Evolutionary conservation across 1,140 invertebrate species (phyloP).

Genomic region (Drosophila pachea): DNA sequence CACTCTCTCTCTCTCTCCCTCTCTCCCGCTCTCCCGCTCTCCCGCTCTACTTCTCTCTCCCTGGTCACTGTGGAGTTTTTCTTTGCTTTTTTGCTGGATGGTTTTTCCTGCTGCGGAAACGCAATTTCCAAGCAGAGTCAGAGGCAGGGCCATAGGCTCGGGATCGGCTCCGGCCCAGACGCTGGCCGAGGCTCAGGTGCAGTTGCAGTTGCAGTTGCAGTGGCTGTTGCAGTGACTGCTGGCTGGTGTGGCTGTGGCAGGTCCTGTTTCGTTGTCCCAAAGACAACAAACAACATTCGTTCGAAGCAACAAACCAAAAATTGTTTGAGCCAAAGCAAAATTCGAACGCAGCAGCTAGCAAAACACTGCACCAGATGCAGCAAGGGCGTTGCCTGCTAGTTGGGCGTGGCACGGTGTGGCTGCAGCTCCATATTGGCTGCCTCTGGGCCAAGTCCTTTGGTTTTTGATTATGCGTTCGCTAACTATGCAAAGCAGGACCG

Average conservation of each 20-base stretch:
- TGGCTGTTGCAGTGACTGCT: too few relatives aligned
- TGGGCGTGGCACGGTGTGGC: neutral
- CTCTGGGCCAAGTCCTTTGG: slow-evolving; percentile 33
- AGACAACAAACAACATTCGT: slow-evolving; percentile 68
- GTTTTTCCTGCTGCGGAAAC: slow-evolving; percentile 62
- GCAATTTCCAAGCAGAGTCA: slow-evolving; percentile 65
- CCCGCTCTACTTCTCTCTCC: slow-evolving; percentile 3
- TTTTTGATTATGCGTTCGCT: slow-evolving; percentile 73
- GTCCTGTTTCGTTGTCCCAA: slow-evolving; percentile 33
- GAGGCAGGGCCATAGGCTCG: neutral
- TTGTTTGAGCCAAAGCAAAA: slow-evolving; percentile 67
- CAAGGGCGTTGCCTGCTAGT: neutral
- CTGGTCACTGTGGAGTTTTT: neutral
- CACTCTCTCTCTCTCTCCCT: neutral
- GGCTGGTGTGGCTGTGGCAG: neutral
- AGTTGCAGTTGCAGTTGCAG: neutral
- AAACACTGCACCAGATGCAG: slow-evolving; percentile 18
- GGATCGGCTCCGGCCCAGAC: neutral
- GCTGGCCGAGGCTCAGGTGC: neutral
- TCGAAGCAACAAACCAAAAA: slow-evolving; percentile 69
- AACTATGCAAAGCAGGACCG: slow-evolving; percentile 42
- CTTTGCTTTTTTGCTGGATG: slow-evolving; percentile 7
- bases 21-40: slow-evolving; percentile 6
- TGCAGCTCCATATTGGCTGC: slow-evolving; percentile 10
- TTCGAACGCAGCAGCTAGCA: slow-evolving; percentile 3